Percentiles rank a stretch among this genome's conserved stretches.
phyloP scores from a whole-genome alignment of 2,113 vertebrate genomes.

The Cyanistes caeruleus region DNA sequence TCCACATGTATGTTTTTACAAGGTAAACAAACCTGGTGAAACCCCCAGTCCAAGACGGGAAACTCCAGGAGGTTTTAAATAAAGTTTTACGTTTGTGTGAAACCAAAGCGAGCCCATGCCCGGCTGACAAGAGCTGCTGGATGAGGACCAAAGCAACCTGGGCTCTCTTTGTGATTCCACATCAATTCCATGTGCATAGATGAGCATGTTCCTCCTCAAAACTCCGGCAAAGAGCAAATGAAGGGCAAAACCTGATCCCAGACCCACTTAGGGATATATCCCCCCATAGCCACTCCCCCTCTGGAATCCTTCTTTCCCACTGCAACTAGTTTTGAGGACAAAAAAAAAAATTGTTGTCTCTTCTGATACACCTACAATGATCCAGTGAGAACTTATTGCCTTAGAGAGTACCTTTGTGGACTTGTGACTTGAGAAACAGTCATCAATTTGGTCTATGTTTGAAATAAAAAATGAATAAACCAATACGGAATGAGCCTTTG shows the following conservation, averaged over 20 bases:
- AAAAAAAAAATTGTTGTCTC: background rate
- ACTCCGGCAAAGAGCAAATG: background rate
- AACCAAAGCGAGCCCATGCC: background rate
- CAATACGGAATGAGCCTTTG: background rate
- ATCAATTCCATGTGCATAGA: accelerated
- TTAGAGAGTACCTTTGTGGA: background rate
- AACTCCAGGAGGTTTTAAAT: background rate
- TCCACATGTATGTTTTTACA: background rate
- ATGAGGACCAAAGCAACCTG: accelerated
- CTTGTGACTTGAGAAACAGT: background rate
- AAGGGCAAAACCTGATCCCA: background rate
- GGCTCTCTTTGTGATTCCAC: background rate
- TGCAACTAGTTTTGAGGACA: background rate
- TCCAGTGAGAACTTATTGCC: background rate
- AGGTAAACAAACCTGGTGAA: background rate
- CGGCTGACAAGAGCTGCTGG: background rate
- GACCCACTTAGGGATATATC: background rate
- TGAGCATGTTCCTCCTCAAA: accelerated
- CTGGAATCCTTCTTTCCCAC: background rate
- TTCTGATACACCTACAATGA: accelerated
- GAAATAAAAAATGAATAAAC: background rate
- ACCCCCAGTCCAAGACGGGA: background rate
- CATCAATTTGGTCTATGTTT: background rate
- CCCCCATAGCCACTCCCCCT: accelerated
- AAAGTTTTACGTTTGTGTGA: background rate